A percentile compares a stretch with the other conserved stretches of the same genome.
Evolutionary conservation across 2,888 invertebrate genomes (phyloP).

Genomic region (Oscheius myriophilus): DNA sequence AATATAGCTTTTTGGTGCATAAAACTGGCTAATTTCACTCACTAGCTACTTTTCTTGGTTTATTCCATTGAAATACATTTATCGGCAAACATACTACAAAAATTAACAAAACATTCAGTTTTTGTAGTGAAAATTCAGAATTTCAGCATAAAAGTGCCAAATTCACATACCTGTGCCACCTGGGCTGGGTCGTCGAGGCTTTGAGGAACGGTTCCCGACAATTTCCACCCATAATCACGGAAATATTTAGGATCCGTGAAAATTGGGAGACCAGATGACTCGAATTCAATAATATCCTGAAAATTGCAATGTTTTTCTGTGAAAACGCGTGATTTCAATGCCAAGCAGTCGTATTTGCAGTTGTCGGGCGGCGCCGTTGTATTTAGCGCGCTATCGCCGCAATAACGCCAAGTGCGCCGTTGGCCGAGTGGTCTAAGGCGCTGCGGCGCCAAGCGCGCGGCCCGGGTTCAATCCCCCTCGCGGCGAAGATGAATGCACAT

Average conservation of each 20-base stretch:
- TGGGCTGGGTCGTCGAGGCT: constrained; percentile 61
- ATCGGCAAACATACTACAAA: too few relatives aligned
- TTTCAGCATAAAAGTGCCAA: not conserved
- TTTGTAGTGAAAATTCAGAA: not conserved
- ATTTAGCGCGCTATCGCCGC: not conserved
- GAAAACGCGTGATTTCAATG: too few relatives aligned
- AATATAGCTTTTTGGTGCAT: too few relatives aligned
- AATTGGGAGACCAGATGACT: constrained; percentile 64
- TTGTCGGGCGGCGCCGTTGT: not conserved
- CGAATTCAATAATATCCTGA: constrained; percentile 66
- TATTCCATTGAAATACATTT: too few relatives aligned
- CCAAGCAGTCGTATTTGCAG: not conserved
- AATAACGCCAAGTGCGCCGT: not conserved
- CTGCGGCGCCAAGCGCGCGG: not conserved
- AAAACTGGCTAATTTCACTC: too few relatives aligned
- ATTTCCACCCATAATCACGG: constrained; percentile 69
- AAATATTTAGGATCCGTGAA: constrained; percentile 70
- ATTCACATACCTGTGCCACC: constrained; percentile 52
- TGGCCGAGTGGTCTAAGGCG: constrained; percentile 20
- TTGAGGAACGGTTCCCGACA: constrained; percentile 64
- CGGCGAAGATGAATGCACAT: constrained; percentile 24
- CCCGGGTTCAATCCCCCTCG: constrained; percentile 12
- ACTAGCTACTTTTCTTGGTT: too few relatives aligned
- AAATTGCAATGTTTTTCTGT: too few relatives aligned
- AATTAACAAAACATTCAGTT: not conserved